Evolutionary conservation across 2,113 vertebrate genomes (phyloP).

Genomic region (Symphodus melops): DNA sequence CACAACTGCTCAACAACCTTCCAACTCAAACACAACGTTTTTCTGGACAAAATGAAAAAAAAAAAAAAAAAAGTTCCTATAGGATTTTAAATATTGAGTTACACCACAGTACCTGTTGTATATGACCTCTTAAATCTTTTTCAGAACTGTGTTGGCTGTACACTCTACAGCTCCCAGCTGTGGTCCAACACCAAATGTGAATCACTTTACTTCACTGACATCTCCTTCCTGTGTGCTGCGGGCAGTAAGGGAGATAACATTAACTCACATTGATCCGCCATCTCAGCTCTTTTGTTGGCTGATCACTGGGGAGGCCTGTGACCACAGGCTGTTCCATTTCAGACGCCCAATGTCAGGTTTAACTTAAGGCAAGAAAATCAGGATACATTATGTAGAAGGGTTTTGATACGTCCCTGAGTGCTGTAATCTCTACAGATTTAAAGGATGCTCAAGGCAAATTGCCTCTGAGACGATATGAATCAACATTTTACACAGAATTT

Average conservation of each 20-base stretch:
- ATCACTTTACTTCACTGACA: constrained; percentile 52
- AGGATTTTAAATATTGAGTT: not conserved
- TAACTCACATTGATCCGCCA: constrained; percentile 71
- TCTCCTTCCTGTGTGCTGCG: constrained; percentile 47
- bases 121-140: constrained; percentile 1
- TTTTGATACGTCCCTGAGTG: constrained; percentile 50
- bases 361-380: constrained; percentile 55
- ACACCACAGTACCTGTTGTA: not conserved
- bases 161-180: constrained; percentile 14
- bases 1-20: not conserved
- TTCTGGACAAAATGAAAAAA: not conserved
- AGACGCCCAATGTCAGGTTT: constrained; percentile 67
- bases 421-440: constrained; percentile 45
- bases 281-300: constrained; percentile 67
- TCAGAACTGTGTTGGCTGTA: not conserved
- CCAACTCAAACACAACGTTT: not conserved
- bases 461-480: constrained; percentile 40
- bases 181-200: constrained; percentile 43
- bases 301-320: constrained; percentile 56
- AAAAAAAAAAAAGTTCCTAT: not conserved
- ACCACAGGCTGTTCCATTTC: constrained; percentile 50
- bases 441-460: constrained; percentile 49
- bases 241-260: constrained; percentile 66
- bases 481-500: constrained; percentile 36
- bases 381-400: constrained; percentile 41